Evolutionary conservation across 2,113 vertebrate species (phyloP), one percentile per base, ranked within the genome.

Genomic region (Quiscalus mexicanus): DNA sequence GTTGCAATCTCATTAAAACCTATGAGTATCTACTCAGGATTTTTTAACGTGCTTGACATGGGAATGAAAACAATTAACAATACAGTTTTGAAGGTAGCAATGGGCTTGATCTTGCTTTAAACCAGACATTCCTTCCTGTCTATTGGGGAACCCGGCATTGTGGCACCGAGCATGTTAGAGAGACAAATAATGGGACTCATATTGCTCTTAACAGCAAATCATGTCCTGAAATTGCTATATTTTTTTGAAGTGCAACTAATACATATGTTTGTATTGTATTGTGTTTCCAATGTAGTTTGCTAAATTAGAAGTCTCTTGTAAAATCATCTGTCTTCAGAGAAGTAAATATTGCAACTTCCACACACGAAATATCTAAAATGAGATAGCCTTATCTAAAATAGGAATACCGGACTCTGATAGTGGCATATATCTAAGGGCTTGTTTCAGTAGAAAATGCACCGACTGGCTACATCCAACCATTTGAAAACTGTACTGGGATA

Each of bases 111-210:
- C 6, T 44, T 31, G 18, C 15, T 62, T 89, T 37, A 81, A 33
- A 17, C 8, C 12, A 82, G 1, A 0, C 10, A 42, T 53, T 74
- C 27, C 13, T 44, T 69, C 6, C 33, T 17, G 10, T 28, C 3
- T 55, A 1, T 1, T 39, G 15, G 11, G 21, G 11, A 59, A 64
- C 8, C 27, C 27, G 39, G 18, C 0, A 0, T 2, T 9, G 1
- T 30, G 13, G 5, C 4, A 9, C 12, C 18, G 10, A 64, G 16
- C 35, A 11, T 13, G 12, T 41, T 50, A 80, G 30, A 70, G 17
- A 74, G 13, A 50, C 3, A 3, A 25, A 5, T 15, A 49, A 31
- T 22, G 17, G 47, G 30, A 63, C 52, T 77, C 14, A 31, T 14
- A 37, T 5, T 45, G 11, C 6, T n/a, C 42, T 47, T 42, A 22